Base-by-base conservation (phyloP, 2,113 vertebrate genomes). In the Pangasianodon hypophthalmus region DNA sequence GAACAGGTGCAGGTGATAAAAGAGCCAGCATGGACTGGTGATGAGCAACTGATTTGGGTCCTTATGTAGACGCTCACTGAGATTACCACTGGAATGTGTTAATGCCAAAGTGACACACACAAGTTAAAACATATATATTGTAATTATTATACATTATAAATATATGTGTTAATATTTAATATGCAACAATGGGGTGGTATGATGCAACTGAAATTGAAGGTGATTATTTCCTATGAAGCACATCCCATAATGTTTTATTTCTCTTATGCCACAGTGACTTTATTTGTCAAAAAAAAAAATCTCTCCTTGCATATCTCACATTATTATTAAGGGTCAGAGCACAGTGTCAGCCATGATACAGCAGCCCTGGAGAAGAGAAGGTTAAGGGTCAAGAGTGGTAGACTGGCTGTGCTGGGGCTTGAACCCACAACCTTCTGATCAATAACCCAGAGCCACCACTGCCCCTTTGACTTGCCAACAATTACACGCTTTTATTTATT, bases 1-100 rank as follows among this genome's bases (percentile, higher is more conserved):
- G 69, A 73, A 73, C 69, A 73, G 32, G 37, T 73, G 69, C 69
- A 73, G 69, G 69, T 73, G 69, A 73, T 73, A 73, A 71, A 32
- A 37, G 37, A 73, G 69, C 69, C 69, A 73, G 69, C 69, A 73
- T 1, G 6, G 32, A 41, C 29, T 18, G 16, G 1, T 73, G 69
- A 73, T 73, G 32, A 73, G 69, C 69, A 41, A 18, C 14, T 73
- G 32, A 73, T 37, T 73, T 19, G 16, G 19, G 16, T 41, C 32
- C 16, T 7, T 73, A 73, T 5, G 1, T 41, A 37, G 16, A 73
- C 5, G 41, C 69, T 73, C 32, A 41, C 32, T 71, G 67, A 18
- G 32, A 71, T 71, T 41, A 71, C 2, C 32, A 64, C 69, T 41
- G 69, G 69, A 2, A 19, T 73, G 69, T 41, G 69, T 73, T 73